phyloP scores from a whole-genome alignment of 2,797 vertebrate genomes.

The Neostethus bicornis region DNA sequence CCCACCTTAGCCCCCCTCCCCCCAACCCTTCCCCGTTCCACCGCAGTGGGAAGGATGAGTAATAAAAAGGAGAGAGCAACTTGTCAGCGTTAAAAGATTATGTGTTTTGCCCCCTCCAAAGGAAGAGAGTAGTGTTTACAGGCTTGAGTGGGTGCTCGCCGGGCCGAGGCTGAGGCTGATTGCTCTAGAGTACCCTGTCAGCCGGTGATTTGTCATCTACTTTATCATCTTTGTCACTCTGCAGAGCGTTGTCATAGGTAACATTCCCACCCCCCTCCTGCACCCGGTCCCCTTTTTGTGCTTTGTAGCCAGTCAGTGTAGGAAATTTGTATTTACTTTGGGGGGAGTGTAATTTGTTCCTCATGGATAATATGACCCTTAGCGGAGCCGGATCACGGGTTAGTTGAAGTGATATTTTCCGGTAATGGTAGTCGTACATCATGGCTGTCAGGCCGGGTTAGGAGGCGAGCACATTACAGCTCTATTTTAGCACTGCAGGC shows the following conservation, averaged over 20 bases:
- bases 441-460: slow-evolving; percentile 99
- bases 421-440: slow-evolving; percentile 99
- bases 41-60: slow-evolving; percentile 73
- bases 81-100: slow-evolving; percentile 82
- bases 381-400: slow-evolving; percentile 99
- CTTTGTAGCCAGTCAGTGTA: slow-evolving; percentile 90
- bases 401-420: slow-evolving; percentile 99
- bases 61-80: slow-evolving; percentile 81
- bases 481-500: slow-evolving; percentile 99
- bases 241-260: slow-evolving; percentile 83
- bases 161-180: slow-evolving; percentile 84
- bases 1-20: no score
- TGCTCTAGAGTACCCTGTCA: slow-evolving; percentile 83
- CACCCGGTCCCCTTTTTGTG: slow-evolving; percentile 64
- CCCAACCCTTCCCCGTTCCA: slow-evolving; percentile 44
- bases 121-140: slow-evolving; percentile 84
- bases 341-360: slow-evolving; percentile 99
- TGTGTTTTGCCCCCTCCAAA: slow-evolving; percentile 81
- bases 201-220: slow-evolving; percentile 88
- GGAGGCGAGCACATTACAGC: slow-evolving; percentile 99
- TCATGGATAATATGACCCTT: slow-evolving; percentile 99
- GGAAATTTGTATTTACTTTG: slow-evolving; percentile 99
- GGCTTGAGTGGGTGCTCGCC: slow-evolving; percentile 80
- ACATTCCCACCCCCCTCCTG: slow-evolving; percentile 72
- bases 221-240: slow-evolving; percentile 91